Evolutionary conservation across 2,113 vertebrate species (phyloP).

Genomic region (Passerina amoena): DNA sequence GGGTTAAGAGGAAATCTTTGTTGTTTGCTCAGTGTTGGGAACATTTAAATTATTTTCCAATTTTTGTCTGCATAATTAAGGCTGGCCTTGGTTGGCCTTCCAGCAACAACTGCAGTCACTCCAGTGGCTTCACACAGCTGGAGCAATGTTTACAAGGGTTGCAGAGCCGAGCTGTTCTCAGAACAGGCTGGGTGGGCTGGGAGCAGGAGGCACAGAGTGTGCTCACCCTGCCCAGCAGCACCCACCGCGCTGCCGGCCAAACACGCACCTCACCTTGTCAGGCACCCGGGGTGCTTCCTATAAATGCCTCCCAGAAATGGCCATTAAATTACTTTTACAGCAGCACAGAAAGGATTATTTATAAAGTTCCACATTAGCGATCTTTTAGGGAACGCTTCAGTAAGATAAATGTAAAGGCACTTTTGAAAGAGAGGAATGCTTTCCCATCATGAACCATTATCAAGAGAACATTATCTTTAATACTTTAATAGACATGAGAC

Average conservation of each 20-base stretch:
- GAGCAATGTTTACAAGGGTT: not conserved
- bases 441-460: not conserved
- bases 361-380: constrained; percentile 23
- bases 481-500: not conserved
- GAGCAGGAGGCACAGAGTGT: not conserved
- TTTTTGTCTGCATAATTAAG: not conserved
- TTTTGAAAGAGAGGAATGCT: not conserved
- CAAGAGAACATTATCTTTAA: constrained; percentile 34
- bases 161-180: not conserved
- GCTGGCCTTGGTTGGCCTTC: constrained; percentile 21
- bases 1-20: not conserved
- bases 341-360: constrained; percentile 2
- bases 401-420: not conserved
- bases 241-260: not conserved
- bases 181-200: constrained; percentile 44
- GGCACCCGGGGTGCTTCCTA: not conserved
- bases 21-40: not conserved
- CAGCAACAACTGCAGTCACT: not conserved
- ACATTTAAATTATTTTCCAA: constrained; percentile 1
- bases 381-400: not conserved
- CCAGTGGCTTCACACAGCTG: not conserved
- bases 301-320: constrained; percentile 21
- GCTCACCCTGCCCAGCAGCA: not conserved
- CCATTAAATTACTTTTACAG: constrained; percentile 45
- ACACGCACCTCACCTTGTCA: not conserved